These are phyloP conservation scores for Pseudococcus viburni DNA, from an alignment of 2,888 invertebrate species.

Conservation along the genomic window DNA sequence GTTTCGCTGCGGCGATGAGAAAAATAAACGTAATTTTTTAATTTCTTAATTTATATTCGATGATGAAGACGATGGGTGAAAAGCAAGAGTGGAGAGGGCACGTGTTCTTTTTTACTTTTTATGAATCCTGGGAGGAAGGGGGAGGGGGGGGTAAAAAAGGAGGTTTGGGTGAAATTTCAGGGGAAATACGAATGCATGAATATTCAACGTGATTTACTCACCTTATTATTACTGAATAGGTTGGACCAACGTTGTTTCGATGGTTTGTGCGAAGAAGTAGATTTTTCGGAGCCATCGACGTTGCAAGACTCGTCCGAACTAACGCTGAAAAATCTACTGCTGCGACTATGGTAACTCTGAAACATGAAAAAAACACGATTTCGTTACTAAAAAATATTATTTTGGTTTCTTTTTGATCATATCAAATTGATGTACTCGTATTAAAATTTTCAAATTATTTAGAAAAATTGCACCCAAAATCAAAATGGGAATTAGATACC, in stretches of 20 bases:
- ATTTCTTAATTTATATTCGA: slow-evolving; percentile 55
- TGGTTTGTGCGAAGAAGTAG: slow-evolving; percentile 71
- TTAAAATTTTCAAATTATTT: too few species aligned
- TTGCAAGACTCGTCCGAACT: slow-evolving; percentile 74
- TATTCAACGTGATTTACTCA: slow-evolving; percentile 68
- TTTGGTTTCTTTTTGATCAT: too few species aligned
- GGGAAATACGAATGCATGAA: background rate
- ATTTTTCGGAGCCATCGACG: slow-evolving; percentile 70
- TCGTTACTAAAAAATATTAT: too few species aligned
- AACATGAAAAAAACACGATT: background rate
- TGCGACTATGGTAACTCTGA: slow-evolving; percentile 72
- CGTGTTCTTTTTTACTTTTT: background rate
- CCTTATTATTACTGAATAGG: slow-evolving; percentile 79
- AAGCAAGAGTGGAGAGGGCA: background rate
- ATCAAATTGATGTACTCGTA: too few species aligned
- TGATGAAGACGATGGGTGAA: background rate
- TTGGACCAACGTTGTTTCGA: slow-evolving; percentile 82
- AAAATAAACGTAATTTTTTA: slow-evolving; percentile 25
- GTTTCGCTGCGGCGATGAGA: background rate
- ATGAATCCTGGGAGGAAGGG: background rate
- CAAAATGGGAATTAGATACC: too few species aligned
- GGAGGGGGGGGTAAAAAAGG: background rate
- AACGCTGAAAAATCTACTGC: slow-evolving; percentile 73
- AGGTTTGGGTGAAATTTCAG: background rate
- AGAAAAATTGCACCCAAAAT: too few species aligned